Base-by-base conservation (phyloP, 2,113 vertebrate species). In the Syrrhaptes paradoxus region DNA sequence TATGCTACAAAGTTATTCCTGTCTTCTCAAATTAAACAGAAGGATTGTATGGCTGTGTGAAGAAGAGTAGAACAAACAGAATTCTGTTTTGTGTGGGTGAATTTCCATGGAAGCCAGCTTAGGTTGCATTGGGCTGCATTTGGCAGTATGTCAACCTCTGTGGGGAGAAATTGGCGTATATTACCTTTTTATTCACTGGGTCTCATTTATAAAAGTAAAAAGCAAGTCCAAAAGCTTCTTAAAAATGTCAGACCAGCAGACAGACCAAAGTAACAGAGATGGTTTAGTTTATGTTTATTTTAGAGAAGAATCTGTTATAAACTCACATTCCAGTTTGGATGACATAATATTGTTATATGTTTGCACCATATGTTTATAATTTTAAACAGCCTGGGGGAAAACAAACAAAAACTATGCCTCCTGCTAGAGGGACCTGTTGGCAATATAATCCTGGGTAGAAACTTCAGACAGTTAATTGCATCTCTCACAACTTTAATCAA, bases 291-390 rank as follows among this genome's bases (percentile, higher is more conserved):
- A 84, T 91, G 38, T 85, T 66, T 81, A 81, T 91, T 95, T 93
- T 89, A 87, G 57, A 61, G 43, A 83, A 51, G 25, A 75, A 83
- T 93, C 45, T 83, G 38, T 61, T 92, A 34, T 31, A 74, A 94
- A 90, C 36, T 91, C 73, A 74, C 31, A 87, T 94, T 96, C 59
- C 17, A 58, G 49, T 94, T 96, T 75, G 58, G n/a, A 57, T 96
- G 93, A 87, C 89, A 95, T 80, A 91, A 86, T 88, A 80, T 79
- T 86, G 73, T 90, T 96, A 51, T 87, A 68, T 93, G 66, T 87
- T 96, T 96, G 58, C 63, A 70, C 80, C 87, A 77, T 97, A 95
- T 95, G 91, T 91, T 95, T 95, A 45, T 76, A 83, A 51, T 91
- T 87, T 95, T 90, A 88, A 96, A 75, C 66, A 94, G 74, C 85